Evolutionary conservation across 2,113 vertebrate genomes (phyloP).

Genomic region (Anarrhichthys ocellatus): DNA sequence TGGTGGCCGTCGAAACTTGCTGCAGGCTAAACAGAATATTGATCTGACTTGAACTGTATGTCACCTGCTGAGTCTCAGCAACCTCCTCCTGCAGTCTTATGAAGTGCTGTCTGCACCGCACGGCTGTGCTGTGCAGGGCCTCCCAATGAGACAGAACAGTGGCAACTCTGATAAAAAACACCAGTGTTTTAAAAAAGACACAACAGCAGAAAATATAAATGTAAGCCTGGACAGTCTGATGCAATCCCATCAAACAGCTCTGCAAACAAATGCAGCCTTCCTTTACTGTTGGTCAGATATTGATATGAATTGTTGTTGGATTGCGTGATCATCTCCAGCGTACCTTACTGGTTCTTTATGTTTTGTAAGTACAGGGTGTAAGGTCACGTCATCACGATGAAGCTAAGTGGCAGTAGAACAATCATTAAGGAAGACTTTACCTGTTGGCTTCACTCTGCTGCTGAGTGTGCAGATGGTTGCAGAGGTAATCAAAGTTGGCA

Average conservation of each 20-base stretch:
- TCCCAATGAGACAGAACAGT: constrained; percentile 63
- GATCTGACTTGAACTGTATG: background rate
- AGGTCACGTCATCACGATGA: too few relatives aligned
- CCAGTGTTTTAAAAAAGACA: background rate
- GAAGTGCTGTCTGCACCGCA: constrained; percentile 50
- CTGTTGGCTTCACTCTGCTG: constrained; percentile 54
- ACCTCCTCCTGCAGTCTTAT: constrained; percentile 48
- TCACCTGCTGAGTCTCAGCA: constrained; percentile 71
- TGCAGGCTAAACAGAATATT: background rate
- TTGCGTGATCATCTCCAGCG: background rate
- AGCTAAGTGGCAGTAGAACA: background rate
- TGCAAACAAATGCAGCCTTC: background rate
- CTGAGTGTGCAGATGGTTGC: constrained; percentile 58
- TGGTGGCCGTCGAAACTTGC: background rate
- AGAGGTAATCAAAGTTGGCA: constrained; percentile 73
- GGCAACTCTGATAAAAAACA: constrained; percentile 61
- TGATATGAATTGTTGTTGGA: background rate
- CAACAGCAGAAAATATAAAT: background rate
- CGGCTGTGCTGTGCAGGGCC: constrained; percentile 55
- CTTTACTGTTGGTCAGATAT: background rate
- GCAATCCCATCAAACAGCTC: background rate
- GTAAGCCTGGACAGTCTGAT: background rate
- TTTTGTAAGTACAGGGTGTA: background rate
- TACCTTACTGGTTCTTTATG: background rate
- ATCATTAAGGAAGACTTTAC: constrained; percentile 61